Base-by-base conservation (phyloP, 2,888 invertebrate species). In the Thereva nobilitata region DNA sequence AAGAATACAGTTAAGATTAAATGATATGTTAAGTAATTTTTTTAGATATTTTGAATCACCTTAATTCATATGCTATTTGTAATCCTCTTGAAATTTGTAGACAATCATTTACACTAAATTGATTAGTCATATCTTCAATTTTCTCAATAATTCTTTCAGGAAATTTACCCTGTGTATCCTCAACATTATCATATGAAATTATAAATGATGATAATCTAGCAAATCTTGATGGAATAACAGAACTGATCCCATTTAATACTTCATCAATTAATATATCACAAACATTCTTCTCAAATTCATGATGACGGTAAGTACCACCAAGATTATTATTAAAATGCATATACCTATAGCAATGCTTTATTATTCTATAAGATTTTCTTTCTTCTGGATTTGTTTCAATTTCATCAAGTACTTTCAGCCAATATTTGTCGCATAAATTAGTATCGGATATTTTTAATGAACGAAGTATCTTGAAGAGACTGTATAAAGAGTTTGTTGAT, bases 271-370 rank as follows among this genome's bases (percentile, higher is more conserved):
- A 76, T 70, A 80, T 71, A 40, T 77, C 74, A 23, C 80, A 75
- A n/a, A 84, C 70, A 45, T 73, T 71, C 9, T 77, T 79, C 72
- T 86, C 86, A 68, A 85, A 78, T 5, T 75, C 73, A n/a, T 73
- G 71, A 71, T 84, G 80, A 0, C 85, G 77, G 73, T 83, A 85
- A 6, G 82, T 82, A 7, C 83, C 82, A 4, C 83, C 82, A 2
- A 85, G 73, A 72, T 84, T 83, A 64, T 82, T 82, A 70, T 83
- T 83, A 72, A 85, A 86, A 72, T 82, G 79, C 79, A 85, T 82
- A 72, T 86, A 86, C 66, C 82, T 82, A 65, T 82, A 79, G 68
- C 83, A 82, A 44, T 84, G 76, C 40, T 76, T 78, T 6, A 82
- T 67, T 47, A 84, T 72, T 54, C 75, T 75, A 47, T 76, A 72